Evolutionary conservation across 2,113 vertebrate genomes (phyloP).

Genomic region (Phalacrocorax pelagicus): DNA sequence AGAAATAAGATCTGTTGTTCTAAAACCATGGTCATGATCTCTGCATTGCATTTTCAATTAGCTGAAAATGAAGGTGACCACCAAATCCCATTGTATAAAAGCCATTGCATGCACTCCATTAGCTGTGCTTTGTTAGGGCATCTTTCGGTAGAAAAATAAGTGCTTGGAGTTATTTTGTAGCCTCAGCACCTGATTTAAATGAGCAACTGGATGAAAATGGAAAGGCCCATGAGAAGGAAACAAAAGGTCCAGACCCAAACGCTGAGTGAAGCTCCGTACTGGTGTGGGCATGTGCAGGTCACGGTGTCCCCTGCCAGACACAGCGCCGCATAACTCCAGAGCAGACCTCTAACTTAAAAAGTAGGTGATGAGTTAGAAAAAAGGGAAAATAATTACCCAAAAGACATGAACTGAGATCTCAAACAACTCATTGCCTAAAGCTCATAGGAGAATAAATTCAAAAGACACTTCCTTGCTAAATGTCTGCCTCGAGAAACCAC

Average conservation of each 20-base stretch:
- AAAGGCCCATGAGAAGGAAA: not conserved
- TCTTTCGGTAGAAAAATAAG: not conserved
- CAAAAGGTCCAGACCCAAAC: not conserved
- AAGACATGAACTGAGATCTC: not conserved
- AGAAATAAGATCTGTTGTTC: not conserved
- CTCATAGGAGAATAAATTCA: not conserved
- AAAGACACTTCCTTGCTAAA: not conserved
- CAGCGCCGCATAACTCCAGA: not conserved
- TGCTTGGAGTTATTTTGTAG: not conserved
- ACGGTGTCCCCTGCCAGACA: accelerated
- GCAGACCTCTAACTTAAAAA: not conserved
- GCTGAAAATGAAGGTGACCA: not conserved
- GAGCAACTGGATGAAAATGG: not conserved
- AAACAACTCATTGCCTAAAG: not conserved
- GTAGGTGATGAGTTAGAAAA: not conserved
- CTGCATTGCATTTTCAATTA: not conserved
- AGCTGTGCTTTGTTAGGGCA: not conserved
- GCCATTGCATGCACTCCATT: not conserved
- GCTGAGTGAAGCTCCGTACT: not conserved
- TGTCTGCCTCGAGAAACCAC: not conserved
- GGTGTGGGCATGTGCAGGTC: not conserved
- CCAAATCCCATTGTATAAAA: not conserved
- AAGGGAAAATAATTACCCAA: not conserved
- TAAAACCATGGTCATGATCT: not conserved
- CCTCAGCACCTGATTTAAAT: not conserved